phyloP scores from a whole-genome alignment of 2,113 vertebrate species.

The Paradisaea rubra region DNA sequence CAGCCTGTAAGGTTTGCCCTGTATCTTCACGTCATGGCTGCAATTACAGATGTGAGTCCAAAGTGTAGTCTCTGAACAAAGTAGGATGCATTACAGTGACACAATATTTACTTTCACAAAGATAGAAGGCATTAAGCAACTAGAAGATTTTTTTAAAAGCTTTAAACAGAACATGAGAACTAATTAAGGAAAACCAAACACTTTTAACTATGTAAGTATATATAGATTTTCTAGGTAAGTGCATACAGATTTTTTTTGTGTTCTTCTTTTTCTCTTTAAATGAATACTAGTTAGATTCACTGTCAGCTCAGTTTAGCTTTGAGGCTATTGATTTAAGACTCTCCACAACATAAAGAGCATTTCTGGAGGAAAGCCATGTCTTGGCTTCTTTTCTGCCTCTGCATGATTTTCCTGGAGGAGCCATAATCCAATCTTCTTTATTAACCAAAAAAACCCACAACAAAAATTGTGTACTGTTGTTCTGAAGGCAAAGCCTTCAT shows the following conservation, averaged over 20 bases:
- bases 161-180: background rate
- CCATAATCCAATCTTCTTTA: background rate
- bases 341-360: background rate
- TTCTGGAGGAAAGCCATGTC: background rate
- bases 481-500: slow-evolving; percentile 25
- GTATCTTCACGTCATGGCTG: background rate
- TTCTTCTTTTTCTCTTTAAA: background rate
- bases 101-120: slow-evolving; percentile 3
- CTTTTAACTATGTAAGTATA: background rate
- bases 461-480: slow-evolving; percentile 18
- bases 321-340: background rate
- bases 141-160: background rate
- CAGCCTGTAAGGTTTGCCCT: background rate
- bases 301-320: background rate
- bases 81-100: background rate
- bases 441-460: background rate
- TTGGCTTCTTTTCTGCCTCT: background rate
- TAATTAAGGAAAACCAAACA: background rate
- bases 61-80: background rate
- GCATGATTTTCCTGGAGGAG: background rate
- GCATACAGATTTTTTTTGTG: background rate
- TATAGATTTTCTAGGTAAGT: background rate
- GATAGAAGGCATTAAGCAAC: background rate
- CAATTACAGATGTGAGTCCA: slow-evolving; percentile 7
- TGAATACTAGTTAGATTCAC: background rate